These are phyloP conservation scores for Bombylius discolor DNA, from an alignment of 2,888 invertebrate genomes.

Conservation along the genomic window DNA sequence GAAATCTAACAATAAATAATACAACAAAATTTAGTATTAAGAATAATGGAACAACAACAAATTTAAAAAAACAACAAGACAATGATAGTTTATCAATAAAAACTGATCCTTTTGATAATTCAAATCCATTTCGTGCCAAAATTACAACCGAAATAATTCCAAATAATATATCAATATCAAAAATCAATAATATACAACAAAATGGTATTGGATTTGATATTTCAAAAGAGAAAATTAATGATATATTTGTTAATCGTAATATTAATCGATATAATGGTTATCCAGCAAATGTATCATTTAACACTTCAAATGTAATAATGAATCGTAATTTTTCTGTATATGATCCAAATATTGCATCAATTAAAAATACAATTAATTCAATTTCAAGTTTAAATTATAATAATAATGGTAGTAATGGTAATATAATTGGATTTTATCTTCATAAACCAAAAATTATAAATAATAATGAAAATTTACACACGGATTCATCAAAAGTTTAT, in stretches of 20 bases:
- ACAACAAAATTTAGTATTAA: neutral
- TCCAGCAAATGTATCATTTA: constrained; percentile 13
- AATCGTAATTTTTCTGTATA: constrained; percentile 13
- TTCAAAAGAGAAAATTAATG: constrained; percentile 15
- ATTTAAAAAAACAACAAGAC: neutral
- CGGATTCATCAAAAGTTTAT: constrained; percentile 13
- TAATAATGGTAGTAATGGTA: neutral
- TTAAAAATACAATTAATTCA: constrained; percentile 4
- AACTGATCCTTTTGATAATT: neutral
- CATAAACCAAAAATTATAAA: constrained; percentile 14
- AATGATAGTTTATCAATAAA: neutral
- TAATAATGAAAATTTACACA: constrained; percentile 5
- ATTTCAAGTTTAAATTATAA: constrained; percentile 6
- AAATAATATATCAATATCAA: neutral
- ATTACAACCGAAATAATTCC: constrained; percentile 6
- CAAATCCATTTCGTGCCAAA: neutral
- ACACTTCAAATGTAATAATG: constrained; percentile 4
- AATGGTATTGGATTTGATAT: neutral
- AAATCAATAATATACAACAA: neutral
- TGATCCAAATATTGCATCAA: constrained; percentile 5
- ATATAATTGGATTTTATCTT: constrained; percentile 15
- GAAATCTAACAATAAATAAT: constrained; percentile 5
- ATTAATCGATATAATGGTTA: constrained; percentile 1
- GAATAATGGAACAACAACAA: neutral
- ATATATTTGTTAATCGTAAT: constrained; percentile 17